A percentile compares a stretch with the other conserved stretches of the same genome.
These are phyloP conservation scores for Ophiothrix spiculata DNA, from an alignment of 35 echinoderm and acorn worm genomes.

Conservation along the genomic window DNA sequence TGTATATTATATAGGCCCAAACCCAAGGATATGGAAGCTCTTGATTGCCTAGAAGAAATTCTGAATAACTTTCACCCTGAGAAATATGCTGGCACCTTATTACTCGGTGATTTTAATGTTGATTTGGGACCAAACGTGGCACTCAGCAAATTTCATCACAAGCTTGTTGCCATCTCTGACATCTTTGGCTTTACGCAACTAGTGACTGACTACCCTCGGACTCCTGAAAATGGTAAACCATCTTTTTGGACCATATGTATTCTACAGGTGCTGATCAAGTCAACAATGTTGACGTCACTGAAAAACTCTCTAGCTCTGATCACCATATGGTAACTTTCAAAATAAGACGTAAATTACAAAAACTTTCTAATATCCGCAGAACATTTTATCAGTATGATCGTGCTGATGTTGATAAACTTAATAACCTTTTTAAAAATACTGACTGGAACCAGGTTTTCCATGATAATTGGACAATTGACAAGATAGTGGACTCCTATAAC, in stretches of 20 bases:
- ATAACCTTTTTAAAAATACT: neutral
- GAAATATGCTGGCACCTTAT: neutral
- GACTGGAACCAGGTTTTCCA: neutral
- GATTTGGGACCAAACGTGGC: neutral
- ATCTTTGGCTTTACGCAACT: neutral
- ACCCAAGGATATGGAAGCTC: conserved; percentile 3
- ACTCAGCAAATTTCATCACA: neutral
- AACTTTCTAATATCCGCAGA: neutral
- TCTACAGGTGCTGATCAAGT: neutral
- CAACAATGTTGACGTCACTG: neutral
- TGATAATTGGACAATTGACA: neutral
- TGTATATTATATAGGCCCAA: neutral
- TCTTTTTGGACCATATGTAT: neutral
- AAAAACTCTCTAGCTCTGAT: neutral
- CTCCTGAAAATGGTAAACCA: neutral
- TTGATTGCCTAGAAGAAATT: neutral
- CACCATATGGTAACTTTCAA: neutral
- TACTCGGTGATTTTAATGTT: conserved; percentile 3
- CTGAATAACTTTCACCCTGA: neutral
- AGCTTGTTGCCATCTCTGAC: neutral
- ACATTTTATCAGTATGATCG: conserved; percentile 7
- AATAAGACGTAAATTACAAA: neutral
- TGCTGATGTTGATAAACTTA: neutral
- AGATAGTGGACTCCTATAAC: neutral
- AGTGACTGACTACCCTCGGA: neutral